Evolutionary conservation across 2,113 vertebrate genomes (phyloP), one percentile per base, ranked within the genome.

Genomic region (Hepsetus odoe): DNA sequence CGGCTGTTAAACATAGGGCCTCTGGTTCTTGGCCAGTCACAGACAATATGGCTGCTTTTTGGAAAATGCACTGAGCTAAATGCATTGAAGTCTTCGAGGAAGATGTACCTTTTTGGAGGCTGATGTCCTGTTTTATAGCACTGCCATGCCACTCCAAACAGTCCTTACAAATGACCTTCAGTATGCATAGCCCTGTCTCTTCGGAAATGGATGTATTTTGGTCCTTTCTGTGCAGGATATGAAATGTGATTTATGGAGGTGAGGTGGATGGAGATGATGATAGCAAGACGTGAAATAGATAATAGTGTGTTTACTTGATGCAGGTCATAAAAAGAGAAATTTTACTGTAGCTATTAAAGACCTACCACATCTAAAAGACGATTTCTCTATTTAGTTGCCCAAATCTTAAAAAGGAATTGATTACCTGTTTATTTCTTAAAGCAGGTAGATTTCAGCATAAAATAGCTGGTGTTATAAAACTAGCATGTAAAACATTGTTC

Each of bases 1-100:
- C 61, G 42, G 74, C 77, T 85, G 84, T 88, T 85, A 74, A 88
- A 87, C 80, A 81, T 62, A 82, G 55, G n/a, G 78, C 40, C 44
- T 59, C 77, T 82, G 84, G 86, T 84, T 85, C 80, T 44, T 51
- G 67, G 80, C 88, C 79, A 38, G 75, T 86, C 67, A 42, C 87
- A 85, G 88, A 89, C 84, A 85, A 85, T 70, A 68, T 70, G 12
- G 72, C 59, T 65, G 82, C 40, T 64, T 13, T 70, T 64, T 59
- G 32, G 20, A 38, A 65, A 75, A 75, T 12, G 32, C n/a, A 1
- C 2, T 1, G 13, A 33, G 46, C 12, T 1, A 49, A 49, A 49
- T 12, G 32, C 35, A 38, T 1, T 32, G 4, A n/a, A n/a, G n/a
- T n/a, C n/a, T n/a, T n/a, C n/a, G n/a, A 62, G 13, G 5, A 32